Evolutionary conservation across 1,140 invertebrate species (phyloP).

Genomic region (Thaumetopoea pityocampa): DNA sequence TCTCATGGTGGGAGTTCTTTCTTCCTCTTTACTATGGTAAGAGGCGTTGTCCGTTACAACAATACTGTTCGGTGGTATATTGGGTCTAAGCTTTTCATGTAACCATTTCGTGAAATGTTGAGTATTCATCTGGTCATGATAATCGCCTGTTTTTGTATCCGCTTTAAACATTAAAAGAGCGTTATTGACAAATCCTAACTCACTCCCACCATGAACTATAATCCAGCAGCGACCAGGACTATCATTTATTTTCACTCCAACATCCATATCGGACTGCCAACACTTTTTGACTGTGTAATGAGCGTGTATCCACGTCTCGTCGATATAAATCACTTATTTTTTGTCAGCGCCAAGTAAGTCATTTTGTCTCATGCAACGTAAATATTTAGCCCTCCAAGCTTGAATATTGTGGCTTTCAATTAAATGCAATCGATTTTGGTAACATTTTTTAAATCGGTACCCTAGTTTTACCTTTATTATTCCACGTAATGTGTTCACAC

Average conservation of each 20-base stretch:
- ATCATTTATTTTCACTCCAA: constrained; percentile 16
- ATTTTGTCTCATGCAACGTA: too few relatives aligned
- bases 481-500: too few relatives aligned
- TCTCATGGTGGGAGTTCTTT: constrained; percentile 3
- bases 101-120: constrained; percentile 27
- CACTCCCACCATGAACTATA: constrained; percentile 22
- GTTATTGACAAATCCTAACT: constrained; percentile 23
- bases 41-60: constrained; percentile 19
- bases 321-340: too few relatives aligned
- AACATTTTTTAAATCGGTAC: too few relatives aligned
- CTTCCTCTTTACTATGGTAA: constrained; percentile 13
- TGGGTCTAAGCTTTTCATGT: constrained; percentile 19
- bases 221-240: constrained; percentile 17
- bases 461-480: too few relatives aligned
- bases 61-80: constrained; percentile 18
- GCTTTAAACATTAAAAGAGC: constrained; percentile 24
- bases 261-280: too few relatives aligned
- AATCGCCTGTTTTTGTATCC: constrained; percentile 22
- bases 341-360: too few relatives aligned
- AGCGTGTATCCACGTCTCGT: too few relatives aligned
- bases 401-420: too few relatives aligned
- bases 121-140: constrained; percentile 26
- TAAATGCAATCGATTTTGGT: too few relatives aligned
- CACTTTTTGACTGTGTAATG: too few relatives aligned
- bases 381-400: too few relatives aligned